These are phyloP conservation scores for Macrosoma leucophasiata DNA, from an alignment of 2,888 invertebrate species.

Conservation along the genomic window DNA sequence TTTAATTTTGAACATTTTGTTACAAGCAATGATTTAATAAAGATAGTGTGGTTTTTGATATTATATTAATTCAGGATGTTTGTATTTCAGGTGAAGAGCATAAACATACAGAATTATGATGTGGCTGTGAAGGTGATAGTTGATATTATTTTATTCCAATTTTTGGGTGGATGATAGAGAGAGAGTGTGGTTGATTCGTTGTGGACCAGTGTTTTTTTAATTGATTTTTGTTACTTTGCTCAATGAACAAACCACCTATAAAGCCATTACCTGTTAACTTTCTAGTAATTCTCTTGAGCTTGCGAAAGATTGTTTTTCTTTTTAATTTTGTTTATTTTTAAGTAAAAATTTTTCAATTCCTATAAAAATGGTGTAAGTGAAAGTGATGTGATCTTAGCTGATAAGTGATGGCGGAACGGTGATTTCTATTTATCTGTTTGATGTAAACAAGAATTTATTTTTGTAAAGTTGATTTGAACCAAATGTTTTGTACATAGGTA, in stretches of 20 bases:
- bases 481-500: slow-evolving; percentile 1
- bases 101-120: slow-evolving; percentile 66
- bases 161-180: slow-evolving; percentile 27
- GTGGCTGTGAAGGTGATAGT: slow-evolving; percentile 10
- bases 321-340: too few relatives aligned
- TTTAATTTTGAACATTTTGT: too few relatives aligned
- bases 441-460: too few relatives aligned
- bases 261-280: too few relatives aligned
- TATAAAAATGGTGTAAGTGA: slow-evolving; percentile 34
- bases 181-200: slow-evolving; percentile 11
- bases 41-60: too few relatives aligned
- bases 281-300: too few relatives aligned
- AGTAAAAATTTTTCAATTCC: too few relatives aligned
- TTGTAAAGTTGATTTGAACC: slow-evolving; percentile 8
- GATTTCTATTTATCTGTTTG: slow-evolving; percentile 7
- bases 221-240: too few relatives aligned
- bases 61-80: too few relatives aligned
- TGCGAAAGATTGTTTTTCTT: too few relatives aligned
- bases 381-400: slow-evolving; percentile 41
- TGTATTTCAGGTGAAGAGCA: slow-evolving; percentile 46
- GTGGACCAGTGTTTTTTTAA: slow-evolving; percentile 5
- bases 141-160: slow-evolving; percentile 27
- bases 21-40: too few relatives aligned
- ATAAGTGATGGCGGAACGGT: slow-evolving; percentile 29
- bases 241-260: too few relatives aligned